Conservation (phyloP, 2,113 vertebrate genomes). For the Turnix velox region DNA sequence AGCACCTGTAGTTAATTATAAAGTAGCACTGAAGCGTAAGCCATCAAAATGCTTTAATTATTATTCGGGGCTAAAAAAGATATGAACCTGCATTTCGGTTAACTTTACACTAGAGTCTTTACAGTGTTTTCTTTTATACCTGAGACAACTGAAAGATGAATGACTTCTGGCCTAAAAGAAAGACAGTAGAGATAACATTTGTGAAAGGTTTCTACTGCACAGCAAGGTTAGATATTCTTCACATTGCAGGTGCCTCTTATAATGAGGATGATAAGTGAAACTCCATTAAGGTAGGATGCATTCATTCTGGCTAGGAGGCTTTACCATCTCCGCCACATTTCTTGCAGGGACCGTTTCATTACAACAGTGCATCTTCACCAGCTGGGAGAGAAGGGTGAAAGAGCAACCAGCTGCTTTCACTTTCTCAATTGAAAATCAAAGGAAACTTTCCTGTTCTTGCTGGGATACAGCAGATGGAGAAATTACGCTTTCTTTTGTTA, state of each 20-base stretch:
- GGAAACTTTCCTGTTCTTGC: background rate
- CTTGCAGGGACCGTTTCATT: background rate
- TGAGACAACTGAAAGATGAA: background rate
- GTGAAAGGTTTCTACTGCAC: background rate
- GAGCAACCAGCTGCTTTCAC: no score
- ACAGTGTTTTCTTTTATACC: background rate
- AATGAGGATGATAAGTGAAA: background rate
- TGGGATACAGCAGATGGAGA: background rate
- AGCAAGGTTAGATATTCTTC: background rate
- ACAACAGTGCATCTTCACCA: no score
- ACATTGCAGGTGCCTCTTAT: background rate
- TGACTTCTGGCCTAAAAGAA: background rate
- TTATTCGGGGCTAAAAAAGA: background rate
- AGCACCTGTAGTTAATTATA: constrained; percentile 61
- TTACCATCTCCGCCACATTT: background rate
- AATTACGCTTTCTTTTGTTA: background rate
- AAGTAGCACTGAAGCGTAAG: constrained; percentile 44
- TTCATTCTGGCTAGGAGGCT: background rate
- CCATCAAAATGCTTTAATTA: constrained; percentile 22
- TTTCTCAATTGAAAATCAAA: background rate
- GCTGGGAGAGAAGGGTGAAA: no score
- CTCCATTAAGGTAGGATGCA: background rate
- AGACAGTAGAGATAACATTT: background rate
- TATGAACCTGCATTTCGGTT: background rate
- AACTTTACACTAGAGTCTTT: background rate